Evolutionary conservation across 2,888 invertebrate genomes (phyloP).

Genomic region (Nebria brevicollis): DNA sequence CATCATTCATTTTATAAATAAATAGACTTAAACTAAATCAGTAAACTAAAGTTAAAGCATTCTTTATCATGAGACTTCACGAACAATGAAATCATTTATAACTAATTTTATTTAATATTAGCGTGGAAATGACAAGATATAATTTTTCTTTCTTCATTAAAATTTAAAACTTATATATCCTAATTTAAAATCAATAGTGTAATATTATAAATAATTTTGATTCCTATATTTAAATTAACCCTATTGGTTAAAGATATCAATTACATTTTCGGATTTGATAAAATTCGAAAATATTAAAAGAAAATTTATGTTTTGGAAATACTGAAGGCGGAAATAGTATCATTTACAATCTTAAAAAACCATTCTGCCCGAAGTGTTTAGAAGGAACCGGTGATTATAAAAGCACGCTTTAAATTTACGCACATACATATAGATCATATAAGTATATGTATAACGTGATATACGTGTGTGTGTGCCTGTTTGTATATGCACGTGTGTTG

Average conservation of each 20-base stretch:
- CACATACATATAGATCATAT: background rate
- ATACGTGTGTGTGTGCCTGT: background rate
- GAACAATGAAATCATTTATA: too few species aligned
- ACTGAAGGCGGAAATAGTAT: background rate
- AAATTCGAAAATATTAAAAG: too few species aligned
- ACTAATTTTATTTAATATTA: too few species aligned
- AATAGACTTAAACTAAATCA: background rate
- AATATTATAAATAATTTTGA: too few species aligned
- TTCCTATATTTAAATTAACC: too few species aligned
- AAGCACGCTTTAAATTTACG: background rate
- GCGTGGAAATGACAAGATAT: too few species aligned
- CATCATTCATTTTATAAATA: background rate
- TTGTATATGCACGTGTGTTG: constrained; percentile 21
- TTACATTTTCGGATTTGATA: too few species aligned
- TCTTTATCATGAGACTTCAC: too few species aligned
- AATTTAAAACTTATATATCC: too few species aligned
- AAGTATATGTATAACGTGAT: background rate
- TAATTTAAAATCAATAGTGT: too few species aligned
- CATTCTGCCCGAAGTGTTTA: background rate
- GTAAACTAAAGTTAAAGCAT: background rate
- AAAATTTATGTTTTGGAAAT: background rate
- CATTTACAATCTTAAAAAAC: background rate
- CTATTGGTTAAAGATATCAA: too few species aligned
- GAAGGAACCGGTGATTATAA: background rate
- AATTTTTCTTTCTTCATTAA: too few species aligned